Base-by-base conservation (phyloP, 2,113 vertebrate species). In the Mus spicilegus region DNA sequence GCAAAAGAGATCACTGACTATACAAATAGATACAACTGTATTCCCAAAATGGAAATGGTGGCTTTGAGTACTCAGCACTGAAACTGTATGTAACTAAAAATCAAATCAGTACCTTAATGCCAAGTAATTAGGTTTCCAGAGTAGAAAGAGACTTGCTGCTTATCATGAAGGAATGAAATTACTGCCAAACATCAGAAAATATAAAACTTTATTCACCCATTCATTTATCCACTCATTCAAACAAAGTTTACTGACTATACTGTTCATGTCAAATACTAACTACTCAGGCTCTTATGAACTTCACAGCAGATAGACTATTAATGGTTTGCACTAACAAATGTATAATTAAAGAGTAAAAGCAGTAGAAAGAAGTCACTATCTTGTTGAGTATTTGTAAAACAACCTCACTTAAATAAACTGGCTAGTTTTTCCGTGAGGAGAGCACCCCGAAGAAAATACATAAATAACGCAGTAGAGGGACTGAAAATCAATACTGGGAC, bases 351-450 rank as follows among this genome's bases (percentile, higher is more conserved):
- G 93, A 86, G 58, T 46, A 87, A 95, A 30, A 87, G 30, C 26
- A 92, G 77, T n/a, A 84, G 78, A 96, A 92, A 94, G 28, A 97
- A 95, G 80, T 95, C 36, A 90, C 39, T 78, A 80, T 33, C 4
- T 39, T 73, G 39, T 46, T 94, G 7, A 87, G 22, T 33, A 94
- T 39, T 46, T 86, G 7, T 89, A 85, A 95, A 28, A 78, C 77
- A 77, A 77, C 2, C n/a, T 42, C 51, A 91, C 78, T 93, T 51
- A n/a, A 39, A 22, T 9, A 84, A 16, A 94, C 24, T 80, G 46
- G 51, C 39, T 72, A 56, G 56, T 82, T 63, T 92, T 51, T 69
- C 67, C n/a, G 61, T 93, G 2, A 85, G 67, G 26, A 97, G n/a
- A 51, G 26, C 3, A 87, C 26, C 20, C 33, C 39, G 75, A 30